phyloP scores from a whole-genome alignment of 2,888 invertebrate genomes.

The Abrostola tripartita region DNA sequence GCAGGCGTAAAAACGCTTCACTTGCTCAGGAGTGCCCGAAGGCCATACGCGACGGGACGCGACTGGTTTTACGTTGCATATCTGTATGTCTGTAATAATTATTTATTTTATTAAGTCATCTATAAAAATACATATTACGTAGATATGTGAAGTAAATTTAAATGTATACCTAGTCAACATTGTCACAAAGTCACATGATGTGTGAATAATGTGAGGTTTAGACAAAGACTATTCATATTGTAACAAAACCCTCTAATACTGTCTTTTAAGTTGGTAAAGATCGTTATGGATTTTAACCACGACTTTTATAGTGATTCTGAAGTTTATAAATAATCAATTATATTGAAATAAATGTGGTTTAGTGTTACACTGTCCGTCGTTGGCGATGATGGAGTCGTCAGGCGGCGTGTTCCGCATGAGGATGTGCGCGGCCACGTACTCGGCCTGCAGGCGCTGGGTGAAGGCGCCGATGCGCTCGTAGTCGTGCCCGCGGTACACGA shows the following conservation, averaged over 20 bases:
- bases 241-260: no score
- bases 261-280: no score
- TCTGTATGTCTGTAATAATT: conserved; percentile 92
- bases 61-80: conserved; percentile 97
- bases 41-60: conserved; percentile 90
- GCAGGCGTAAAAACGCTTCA: conserved; percentile 96
- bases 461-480: conserved; percentile 98
- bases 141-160: no score
- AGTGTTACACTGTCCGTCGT: conserved; percentile 94
- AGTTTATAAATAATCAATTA: no score
- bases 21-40: conserved; percentile 94
- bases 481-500: conserved; percentile 98
- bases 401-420: conserved; percentile 97
- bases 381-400: conserved; percentile 94
- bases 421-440: conserved; percentile 98
- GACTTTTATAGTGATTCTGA: no score
- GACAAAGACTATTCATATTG: no score
- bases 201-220: no score
- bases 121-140: no score
- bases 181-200: no score
- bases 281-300: no score
- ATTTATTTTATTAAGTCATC: not conserved
- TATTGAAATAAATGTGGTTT: not conserved
- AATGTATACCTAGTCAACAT: no score
- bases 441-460: conserved; percentile 96